Evolutionary conservation across 1,140 invertebrate species (phyloP), one percentile per base, ranked within the genome.

Genomic region (Pogonognathellus flavescens): DNA sequence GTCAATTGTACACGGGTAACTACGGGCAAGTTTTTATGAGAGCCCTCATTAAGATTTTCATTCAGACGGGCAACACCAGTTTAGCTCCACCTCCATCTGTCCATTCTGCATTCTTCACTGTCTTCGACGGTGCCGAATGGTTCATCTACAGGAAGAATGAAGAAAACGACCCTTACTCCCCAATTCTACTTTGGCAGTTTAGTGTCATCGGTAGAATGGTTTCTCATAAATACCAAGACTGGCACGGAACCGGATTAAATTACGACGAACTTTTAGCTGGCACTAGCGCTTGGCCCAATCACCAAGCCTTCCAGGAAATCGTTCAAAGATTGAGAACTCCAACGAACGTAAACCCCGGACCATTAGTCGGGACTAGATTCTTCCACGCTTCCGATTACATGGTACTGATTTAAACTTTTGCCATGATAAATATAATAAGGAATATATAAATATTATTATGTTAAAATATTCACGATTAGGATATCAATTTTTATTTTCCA

Each of bases 21-120:
- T 86, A 86, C 14, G 85, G 85, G 1, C 9, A 22, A 82, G 85
- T 70, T 0, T 86, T 86, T 22, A 86, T 86, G 85, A 70, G 55
- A 13, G 18, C 8, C 7, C 14, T 86, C 49, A 49, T 82, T 0
- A 53, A 49, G 16, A 53, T 70, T 8, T 86, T 86, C 41, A 53
- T 86, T 0, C 14, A 86, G 31, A 82, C 85, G 25, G 31, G 16
- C 0, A 55, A 72, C 14, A 86, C 85, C 10, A 53, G 13, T n/a
- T 18, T 82, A 13, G 18, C 25, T 7, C 85, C 85, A 0, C 80
- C 80, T 7, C 18, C 10, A 8, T 20, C 66, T 7, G 81, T 83
- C 14, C 80, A 66, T n/a, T 6, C 20, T 1, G 85, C 60, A 0
- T 86, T 66, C 18, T 22, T 82, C 14, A 82, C 80, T 0, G 8